phyloP scores from a whole-genome alignment of 2,113 vertebrate genomes.

The Ctenomys sociabilis region DNA sequence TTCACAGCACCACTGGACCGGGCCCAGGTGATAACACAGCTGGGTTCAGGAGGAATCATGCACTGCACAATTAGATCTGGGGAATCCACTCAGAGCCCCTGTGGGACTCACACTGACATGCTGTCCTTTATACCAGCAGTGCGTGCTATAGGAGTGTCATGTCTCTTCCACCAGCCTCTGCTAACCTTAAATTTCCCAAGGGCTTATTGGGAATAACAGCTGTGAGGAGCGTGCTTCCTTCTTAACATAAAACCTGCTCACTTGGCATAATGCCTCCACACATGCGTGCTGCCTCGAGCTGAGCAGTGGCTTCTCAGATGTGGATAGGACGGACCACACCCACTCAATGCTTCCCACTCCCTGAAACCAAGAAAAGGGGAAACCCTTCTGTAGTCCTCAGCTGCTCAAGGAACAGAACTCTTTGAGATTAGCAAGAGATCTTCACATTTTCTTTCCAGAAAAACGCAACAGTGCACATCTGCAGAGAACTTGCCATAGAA shows the following conservation, averaged over 20 bases:
- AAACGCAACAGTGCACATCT: background rate
- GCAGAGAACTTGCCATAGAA: background rate
- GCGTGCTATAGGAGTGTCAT: background rate
- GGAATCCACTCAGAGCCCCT: background rate
- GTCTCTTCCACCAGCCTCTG: background rate
- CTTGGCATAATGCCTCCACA: background rate
- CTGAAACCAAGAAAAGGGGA: too few relatives aligned
- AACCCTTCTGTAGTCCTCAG: background rate
- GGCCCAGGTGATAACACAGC: background rate
- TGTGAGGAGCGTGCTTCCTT: background rate
- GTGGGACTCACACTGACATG: accelerated
- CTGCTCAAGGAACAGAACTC: background rate
- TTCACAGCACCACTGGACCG: accelerated
- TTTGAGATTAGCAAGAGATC: too few relatives aligned
- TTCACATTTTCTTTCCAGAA: background rate
- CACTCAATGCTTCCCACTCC: accelerated
- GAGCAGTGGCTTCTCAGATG: background rate
- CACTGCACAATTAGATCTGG: background rate
- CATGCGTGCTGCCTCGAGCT: background rate
- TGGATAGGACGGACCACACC: background rate
- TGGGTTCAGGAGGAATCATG: background rate
- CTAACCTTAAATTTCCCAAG: background rate
- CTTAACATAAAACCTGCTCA: background rate
- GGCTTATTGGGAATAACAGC: background rate
- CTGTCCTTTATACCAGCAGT: background rate